Base-by-base conservation (phyloP, 2,113 vertebrate genomes). In the Tonatia bakeri region DNA sequence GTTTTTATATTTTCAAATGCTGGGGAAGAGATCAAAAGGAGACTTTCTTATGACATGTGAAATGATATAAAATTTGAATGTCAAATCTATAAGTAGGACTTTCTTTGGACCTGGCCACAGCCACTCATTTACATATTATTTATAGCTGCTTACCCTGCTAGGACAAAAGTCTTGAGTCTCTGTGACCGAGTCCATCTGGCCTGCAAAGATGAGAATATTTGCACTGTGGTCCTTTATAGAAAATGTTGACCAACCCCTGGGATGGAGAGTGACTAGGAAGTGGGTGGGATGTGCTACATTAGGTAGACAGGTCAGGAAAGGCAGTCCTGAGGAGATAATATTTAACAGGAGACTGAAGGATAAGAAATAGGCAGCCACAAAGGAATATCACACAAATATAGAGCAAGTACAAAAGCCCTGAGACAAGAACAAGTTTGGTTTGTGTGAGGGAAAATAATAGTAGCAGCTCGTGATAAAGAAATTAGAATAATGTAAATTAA, bases 1-100 rank as follows among this genome's bases (percentile, higher is more conserved):
- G 7, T n/a, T 80, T 90, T 81, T 77, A 50, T 8, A 19, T 94
- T 90, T 94, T 91, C 47, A 83, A 94, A 79, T 47, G 19, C 72
- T 77, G 72, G 20, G 7, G 45, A 24, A 7, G 10, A 31, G 15
- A 52, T 20, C 70, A 91, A 47, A 73, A 73, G 64, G 38, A 43
- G 14, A 38, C 4, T 33, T 56, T 79, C 91, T 87, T 11, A 83
- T 96, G 40, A 87, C 33, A 70, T 11, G 33, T 45, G n/a, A 75
- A 80, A 88, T 81, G 50, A 75, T n/a, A 67, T 40, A 47, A 52
- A 94, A 67, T 84, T 79, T 24, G 83, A 45, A 45, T 50, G 9
- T 54, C 26, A 47, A 16, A 47, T 79, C 87, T 54, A 14, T 61
- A 38, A 64, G 40, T 73, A 47, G 87, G 26, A 40, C 45, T 84